These are phyloP conservation scores for Mylabris phalerata DNA, from an alignment of 1,140 invertebrate species.

Conservation along the genomic window DNA sequence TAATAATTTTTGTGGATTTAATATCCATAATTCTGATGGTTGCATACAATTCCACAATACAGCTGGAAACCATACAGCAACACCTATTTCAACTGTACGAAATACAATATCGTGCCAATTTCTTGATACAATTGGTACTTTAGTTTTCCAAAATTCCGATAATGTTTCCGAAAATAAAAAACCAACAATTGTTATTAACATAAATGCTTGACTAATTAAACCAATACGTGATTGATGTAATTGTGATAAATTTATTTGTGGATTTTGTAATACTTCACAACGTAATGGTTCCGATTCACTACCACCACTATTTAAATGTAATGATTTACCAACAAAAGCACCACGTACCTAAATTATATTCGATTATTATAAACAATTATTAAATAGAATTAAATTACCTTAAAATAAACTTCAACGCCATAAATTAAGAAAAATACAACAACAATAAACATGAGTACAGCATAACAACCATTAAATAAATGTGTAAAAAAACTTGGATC, in stretches of 20 bases:
- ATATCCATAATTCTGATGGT: conserved; percentile 89
- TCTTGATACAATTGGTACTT: conserved; percentile 81
- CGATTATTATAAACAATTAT: neutral
- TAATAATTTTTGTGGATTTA: conserved; percentile 83
- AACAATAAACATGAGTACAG: conserved; percentile 80
- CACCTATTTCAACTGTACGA: conserved; percentile 86
- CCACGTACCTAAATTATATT: conserved; percentile 37
- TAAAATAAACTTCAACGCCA: conserved; percentile 91
- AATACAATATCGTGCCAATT: conserved; percentile 91
- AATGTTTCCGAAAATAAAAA: conserved; percentile 86
- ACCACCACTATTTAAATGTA: conserved; percentile 37
- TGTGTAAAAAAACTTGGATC: conserved; percentile 69
- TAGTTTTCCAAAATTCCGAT: conserved; percentile 86
- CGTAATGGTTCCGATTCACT: conserved; percentile 38
- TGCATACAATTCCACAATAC: conserved; percentile 92
- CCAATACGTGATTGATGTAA: conserved; percentile 84
- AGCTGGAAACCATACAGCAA: conserved; percentile 91
- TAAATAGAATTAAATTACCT: conserved; percentile 52
- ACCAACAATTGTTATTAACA: conserved; percentile 76
- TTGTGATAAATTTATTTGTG: conserved; percentile 76
- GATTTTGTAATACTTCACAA: conserved; percentile 24
- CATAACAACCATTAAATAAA: conserved; percentile 89
- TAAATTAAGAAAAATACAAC: conserved; percentile 92
- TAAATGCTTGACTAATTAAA: conserved; percentile 77
- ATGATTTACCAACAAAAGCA: conserved; percentile 42